Evolutionary conservation across 2,888 invertebrate species (phyloP).

Genomic region (Conchocele bisecta): DNA sequence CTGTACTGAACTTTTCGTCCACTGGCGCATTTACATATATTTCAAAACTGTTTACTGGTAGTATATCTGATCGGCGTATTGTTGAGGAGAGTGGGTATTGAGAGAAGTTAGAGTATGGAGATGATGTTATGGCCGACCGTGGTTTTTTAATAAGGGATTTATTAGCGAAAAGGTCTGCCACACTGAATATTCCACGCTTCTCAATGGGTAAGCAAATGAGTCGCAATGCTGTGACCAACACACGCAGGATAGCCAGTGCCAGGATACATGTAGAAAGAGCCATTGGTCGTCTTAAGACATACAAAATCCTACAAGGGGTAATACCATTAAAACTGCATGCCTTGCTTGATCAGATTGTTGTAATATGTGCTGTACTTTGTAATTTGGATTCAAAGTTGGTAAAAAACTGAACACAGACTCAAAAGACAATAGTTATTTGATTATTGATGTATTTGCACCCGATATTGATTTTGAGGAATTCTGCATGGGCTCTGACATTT

Average conservation of each 20-base stretch:
- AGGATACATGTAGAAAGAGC: conserved; percentile 47
- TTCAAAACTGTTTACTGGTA: conserved; percentile 31
- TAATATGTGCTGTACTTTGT: not conserved
- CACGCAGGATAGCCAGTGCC: conserved; percentile 38
- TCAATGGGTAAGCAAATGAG: conserved; percentile 26
- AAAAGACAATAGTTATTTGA: too few species aligned
- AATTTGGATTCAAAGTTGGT: not conserved
- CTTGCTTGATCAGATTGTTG: not conserved
- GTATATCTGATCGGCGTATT: conserved; percentile 39
- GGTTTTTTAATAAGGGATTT: conserved; percentile 35
- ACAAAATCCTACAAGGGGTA: not conserved
- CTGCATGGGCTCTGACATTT: too few species aligned
- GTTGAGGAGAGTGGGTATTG: conserved; percentile 34
- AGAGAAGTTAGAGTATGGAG: conserved; percentile 14
- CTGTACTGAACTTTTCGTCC: conserved; percentile 41
- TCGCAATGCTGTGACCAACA: conserved; percentile 31
- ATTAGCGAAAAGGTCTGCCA: conserved; percentile 25
- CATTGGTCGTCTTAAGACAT: conserved; percentile 16
- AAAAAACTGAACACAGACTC: too few species aligned
- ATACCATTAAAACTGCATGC: conserved; percentile 1
- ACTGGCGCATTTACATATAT: conserved; percentile 35
- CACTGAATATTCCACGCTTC: conserved; percentile 41
- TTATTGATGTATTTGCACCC: too few species aligned
- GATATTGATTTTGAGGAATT: too few species aligned
- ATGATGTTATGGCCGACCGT: conserved; percentile 34